A percentile compares a stretch with the other conserved stretches of the same genome.
Evolutionary conservation across 92 coral and sea anemone genomes (phyloP).

Genomic region (Plumapathes pennacea): DNA sequence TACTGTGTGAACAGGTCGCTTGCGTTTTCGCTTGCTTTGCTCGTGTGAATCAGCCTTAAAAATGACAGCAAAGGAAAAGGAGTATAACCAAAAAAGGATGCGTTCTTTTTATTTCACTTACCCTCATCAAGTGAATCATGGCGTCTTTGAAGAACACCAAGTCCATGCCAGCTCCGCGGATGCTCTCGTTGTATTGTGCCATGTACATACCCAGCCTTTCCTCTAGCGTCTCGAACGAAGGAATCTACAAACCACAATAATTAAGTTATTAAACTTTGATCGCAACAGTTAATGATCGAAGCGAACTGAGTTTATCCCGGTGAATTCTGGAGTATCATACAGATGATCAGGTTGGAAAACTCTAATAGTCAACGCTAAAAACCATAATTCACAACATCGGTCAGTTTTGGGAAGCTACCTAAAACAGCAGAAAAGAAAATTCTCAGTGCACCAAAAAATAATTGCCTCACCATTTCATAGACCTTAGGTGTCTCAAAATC

Average conservation of each 20-base stretch:
- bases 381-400: too few species aligned
- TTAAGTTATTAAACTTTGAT: too few species aligned
- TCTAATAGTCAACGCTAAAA: too few species aligned
- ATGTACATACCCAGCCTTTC: conserved; percentile 81
- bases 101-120: conserved; percentile 27
- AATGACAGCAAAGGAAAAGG: too few species aligned
- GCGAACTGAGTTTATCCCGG: too few species aligned
- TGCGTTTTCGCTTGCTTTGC: too few species aligned
- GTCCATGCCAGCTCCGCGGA: conserved; percentile 98
- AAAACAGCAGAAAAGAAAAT: not conserved
- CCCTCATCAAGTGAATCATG: conserved; percentile 94
- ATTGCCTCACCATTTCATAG: conserved; percentile 78
- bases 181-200: conserved; percentile 83
- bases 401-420: too few species aligned
- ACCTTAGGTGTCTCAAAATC: conserved; percentile 98
- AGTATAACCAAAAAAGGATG: not conserved
- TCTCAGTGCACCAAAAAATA: too few species aligned
- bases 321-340: too few species aligned
- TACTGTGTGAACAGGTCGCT: too few species aligned
- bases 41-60: not conserved
- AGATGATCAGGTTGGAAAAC: too few species aligned
- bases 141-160: conserved; percentile 96
- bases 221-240: conserved; percentile 80
- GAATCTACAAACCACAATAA: conserved; percentile 46
- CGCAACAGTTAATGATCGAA: too few species aligned